Percentiles rank a stretch among this genome's conserved stretches.
Conservation (phyloP, 2,113 vertebrate genomes). For the Merops nubicus region DNA sequence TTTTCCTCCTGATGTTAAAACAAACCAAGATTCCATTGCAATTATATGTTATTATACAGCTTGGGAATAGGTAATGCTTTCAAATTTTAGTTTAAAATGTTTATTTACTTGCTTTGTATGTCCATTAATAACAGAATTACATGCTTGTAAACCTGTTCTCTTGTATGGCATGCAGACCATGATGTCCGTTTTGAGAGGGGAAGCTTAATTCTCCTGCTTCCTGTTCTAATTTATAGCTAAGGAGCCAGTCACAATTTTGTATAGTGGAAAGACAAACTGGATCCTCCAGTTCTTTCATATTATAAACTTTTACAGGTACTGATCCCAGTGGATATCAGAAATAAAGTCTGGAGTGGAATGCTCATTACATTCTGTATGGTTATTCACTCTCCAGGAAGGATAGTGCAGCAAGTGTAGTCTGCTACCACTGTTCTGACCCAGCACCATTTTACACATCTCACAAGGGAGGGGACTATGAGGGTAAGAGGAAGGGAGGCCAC, state of each 20-base stretch:
- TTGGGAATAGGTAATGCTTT: background rate
- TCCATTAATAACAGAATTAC: background rate
- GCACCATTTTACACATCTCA: background rate
- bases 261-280: background rate
- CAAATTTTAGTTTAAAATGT: background rate
- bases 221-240: background rate
- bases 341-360: background rate
- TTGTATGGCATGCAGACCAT: background rate
- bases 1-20: background rate
- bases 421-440: background rate
- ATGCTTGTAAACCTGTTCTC: background rate
- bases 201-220: background rate
- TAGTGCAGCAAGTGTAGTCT: accelerated
- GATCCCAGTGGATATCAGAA: background rate
- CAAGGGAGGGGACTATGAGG: background rate
- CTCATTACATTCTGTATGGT: accelerated
- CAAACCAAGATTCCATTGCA: background rate
- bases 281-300: background rate
- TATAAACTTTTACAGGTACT: background rate
- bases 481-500: background rate
- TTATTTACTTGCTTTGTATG: background rate
- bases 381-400: background rate
- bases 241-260: background rate
- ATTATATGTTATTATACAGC: background rate
- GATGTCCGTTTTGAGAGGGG: background rate